phyloP scores from a whole-genome alignment of 2,113 vertebrate genomes.

The Chascanopsetta lugubris region DNA sequence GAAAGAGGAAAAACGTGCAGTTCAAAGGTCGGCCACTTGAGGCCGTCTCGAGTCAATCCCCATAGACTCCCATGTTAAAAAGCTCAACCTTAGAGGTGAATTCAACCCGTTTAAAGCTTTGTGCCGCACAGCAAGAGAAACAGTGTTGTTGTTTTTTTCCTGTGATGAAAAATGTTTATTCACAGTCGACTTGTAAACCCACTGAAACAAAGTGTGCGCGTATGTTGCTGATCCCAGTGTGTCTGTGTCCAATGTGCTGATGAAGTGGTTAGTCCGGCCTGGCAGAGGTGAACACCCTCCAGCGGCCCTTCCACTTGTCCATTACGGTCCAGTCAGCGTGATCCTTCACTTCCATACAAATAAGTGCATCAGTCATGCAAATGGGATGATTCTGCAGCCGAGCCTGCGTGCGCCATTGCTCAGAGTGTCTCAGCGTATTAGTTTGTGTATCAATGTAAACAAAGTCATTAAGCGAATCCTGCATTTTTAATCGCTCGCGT shows the following conservation, averaged over 20 bases:
- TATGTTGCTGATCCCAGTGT: not conserved
- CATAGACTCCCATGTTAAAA: too few relatives aligned
- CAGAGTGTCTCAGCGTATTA: slow-evolving; percentile 7
- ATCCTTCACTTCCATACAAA: not conserved
- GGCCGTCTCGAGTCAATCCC: too few relatives aligned
- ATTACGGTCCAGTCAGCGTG: not conserved
- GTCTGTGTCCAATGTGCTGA: not conserved
- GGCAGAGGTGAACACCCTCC: not conserved
- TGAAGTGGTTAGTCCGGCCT: not conserved
- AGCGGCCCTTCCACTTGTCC: not conserved
- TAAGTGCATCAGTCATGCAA: not conserved
- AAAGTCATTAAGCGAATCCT: slow-evolving; percentile 13
- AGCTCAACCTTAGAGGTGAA: too few relatives aligned
- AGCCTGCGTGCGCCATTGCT: slow-evolving; percentile 1
- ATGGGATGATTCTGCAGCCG: slow-evolving; percentile 6
- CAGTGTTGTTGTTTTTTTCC: too few relatives aligned
- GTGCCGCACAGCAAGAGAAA: too few relatives aligned
- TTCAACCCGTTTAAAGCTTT: too few relatives aligned
- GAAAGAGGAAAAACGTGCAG: too few relatives aligned
- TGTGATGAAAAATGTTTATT: too few relatives aligned
- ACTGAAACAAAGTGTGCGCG: not conserved
- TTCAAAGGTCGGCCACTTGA: too few relatives aligned
- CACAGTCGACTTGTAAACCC: too few relatives aligned
- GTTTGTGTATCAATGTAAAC: slow-evolving; percentile 13
- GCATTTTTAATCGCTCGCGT: not conserved